phyloP scores from a whole-genome alignment of 2,888 invertebrate species.

The Fissipunctia ypsillon region DNA sequence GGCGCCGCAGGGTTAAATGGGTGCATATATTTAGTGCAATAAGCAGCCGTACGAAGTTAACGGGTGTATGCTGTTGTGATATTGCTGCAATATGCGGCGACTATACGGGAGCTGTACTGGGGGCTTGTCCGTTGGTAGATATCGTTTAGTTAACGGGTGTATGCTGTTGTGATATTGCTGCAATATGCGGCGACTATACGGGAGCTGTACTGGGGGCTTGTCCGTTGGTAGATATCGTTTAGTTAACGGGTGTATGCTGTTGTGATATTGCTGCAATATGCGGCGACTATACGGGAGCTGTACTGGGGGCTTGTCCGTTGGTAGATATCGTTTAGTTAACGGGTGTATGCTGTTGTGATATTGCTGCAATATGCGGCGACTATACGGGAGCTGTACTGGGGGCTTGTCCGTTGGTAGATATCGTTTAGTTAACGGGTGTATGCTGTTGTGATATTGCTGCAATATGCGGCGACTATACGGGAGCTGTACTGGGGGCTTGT shows the following conservation, averaged over 20 bases:
- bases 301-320: background rate
- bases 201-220: background rate
- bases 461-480: conserved; percentile 20
- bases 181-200: conserved; percentile 21
- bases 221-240: background rate
- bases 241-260: conserved; percentile 34
- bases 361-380: conserved; percentile 19
- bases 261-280: conserved; percentile 36
- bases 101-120: conserved; percentile 9
- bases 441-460: conserved; percentile 38
- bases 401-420: background rate
- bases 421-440: conserved; percentile 31
- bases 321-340: conserved; percentile 11
- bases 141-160: conserved; percentile 7
- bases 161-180: conserved; percentile 41
- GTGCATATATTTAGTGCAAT: conserved; percentile 45
- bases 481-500: background rate
- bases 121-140: background rate
- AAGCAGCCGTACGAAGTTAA: conserved; percentile 34
- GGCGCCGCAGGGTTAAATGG: conserved; percentile 88
- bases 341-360: conserved; percentile 37
- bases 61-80: conserved; percentile 38
- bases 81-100: conserved; percentile 21
- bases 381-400: conserved; percentile 10
- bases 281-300: conserved; percentile 5